Evolutionary conservation across 2,888 invertebrate genomes (phyloP).

Genomic region (Hyposoter didymator): DNA sequence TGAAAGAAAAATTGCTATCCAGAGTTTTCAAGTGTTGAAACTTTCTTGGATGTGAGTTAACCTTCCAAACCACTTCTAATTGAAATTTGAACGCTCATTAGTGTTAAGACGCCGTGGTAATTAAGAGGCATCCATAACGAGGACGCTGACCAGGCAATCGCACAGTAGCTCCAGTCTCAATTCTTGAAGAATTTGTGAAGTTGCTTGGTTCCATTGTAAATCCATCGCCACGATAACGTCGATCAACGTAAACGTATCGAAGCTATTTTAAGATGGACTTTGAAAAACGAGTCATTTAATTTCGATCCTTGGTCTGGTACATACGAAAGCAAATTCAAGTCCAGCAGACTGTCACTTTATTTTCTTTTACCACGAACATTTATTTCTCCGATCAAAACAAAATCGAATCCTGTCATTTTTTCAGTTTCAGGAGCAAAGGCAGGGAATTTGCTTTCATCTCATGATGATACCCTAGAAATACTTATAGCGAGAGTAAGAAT

Average conservation of each 20-base stretch:
- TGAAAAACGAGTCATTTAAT: constrained; percentile 9
- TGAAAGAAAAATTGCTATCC: neutral
- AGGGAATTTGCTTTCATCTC: neutral
- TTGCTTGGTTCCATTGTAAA: neutral
- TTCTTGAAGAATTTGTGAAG: neutral
- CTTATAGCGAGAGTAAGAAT: neutral
- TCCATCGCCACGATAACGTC: neutral
- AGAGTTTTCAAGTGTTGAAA: neutral
- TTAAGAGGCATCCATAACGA: constrained; percentile 8
- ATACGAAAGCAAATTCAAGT: neutral
- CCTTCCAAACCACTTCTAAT: neutral
- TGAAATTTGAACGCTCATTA: neutral
- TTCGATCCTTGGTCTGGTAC: neutral
- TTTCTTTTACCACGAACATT: neutral
- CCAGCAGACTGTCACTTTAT: neutral
- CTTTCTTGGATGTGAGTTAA: neutral
- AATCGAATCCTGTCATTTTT: neutral
- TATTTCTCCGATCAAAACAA: neutral
- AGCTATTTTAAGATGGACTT: constrained; percentile 1
- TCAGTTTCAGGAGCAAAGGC: neutral
- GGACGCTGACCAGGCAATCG: neutral
- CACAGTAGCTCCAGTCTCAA: neutral
- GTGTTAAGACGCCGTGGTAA: neutral
- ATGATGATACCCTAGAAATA: neutral
- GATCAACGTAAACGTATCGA: constrained; percentile 1